These are phyloP conservation scores for Halictus quadricinctus DNA, from an alignment of 2,888 invertebrate species.

Conservation along the genomic window DNA sequence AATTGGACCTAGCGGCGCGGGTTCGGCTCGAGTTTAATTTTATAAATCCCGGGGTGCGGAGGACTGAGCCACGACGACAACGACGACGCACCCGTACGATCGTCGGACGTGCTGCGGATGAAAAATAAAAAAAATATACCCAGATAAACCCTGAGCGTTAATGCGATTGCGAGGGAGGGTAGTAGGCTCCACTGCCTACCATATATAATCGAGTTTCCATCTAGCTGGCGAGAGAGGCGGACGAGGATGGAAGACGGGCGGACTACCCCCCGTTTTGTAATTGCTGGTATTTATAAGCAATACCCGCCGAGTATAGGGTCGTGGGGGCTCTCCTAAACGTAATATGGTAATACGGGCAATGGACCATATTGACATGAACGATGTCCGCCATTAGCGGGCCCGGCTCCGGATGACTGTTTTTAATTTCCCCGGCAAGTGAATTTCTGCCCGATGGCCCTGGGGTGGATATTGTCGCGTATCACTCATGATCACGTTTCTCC, in stretches of 20 bases:
- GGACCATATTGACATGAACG: conserved; percentile 83
- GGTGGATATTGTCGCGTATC: conserved; percentile 82
- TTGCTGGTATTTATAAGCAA: conserved; percentile 82
- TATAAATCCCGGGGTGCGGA: conserved; percentile 29
- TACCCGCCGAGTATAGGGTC: conserved; percentile 71
- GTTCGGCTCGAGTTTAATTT: conserved; percentile 51
- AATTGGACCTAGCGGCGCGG: conserved; percentile 26
- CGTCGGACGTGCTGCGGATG: conserved; percentile 14
- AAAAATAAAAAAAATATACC: conserved; percentile 47
- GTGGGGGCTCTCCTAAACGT: conserved; percentile 73
- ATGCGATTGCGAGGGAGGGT: conserved; percentile 68
- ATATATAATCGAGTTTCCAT: conserved; percentile 74
- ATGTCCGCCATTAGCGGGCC: conserved; percentile 81
- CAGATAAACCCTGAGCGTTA: conserved; percentile 65
- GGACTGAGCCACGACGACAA: conserved; percentile 7
- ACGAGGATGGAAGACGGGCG: conserved; percentile 40
- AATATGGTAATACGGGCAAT: conserved; percentile 82
- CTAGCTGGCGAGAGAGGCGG: conserved; percentile 48
- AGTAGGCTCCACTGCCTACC: conserved; percentile 56
- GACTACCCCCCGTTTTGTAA: conserved; percentile 75
- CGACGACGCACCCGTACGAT: not conserved
- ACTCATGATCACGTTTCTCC: conserved; percentile 80
- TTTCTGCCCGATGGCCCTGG: conserved; percentile 76
- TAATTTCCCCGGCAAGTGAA: conserved; percentile 82
- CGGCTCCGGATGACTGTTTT: conserved; percentile 80